Evolutionary conservation across 2,888 invertebrate species (phyloP), one percentile per base, ranked within the genome.

Genomic region (Trachelus iudaicus): DNA sequence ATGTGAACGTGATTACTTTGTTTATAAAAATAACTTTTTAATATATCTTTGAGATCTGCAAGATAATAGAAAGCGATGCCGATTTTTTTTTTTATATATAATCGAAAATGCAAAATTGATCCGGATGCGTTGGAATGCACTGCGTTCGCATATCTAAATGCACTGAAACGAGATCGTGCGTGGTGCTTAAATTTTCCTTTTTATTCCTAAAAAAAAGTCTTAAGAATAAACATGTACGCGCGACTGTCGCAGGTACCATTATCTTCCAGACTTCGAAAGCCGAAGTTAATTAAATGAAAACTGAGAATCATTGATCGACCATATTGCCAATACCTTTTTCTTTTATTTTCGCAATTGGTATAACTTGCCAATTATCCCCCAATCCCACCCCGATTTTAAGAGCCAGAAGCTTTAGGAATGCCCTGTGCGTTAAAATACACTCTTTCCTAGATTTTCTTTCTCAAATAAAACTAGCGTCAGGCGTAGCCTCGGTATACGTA

Each of bases 1-100:
- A 89, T 89, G 89, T 89, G 85, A 85, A 87, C 84, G 82, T 80
- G 83, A 81, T 83, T 78, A 13, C 37, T 73, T 80, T 80, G 82
- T 81, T 85, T 88, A 89, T 85, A 89, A 87, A 89, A 89, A 89
- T 88, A 88, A 89, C 23, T 85, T 88, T 86, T 86, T 84, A 84
- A 85, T 87, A 87, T 87, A 87, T 86, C 74, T 84, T 80, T 82
- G 84, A 87, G 84, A 85, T 86, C 86, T 87, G 86, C 85, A 84
- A 85, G 86, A 86, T 81, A 83, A 86, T 85, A 85, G 82, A 86
- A 85, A 75, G 56, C 84, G 81, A 73, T 79, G 40, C 75, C 73
- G 76, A n/a, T n/a, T n/a, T n/a, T 73, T 75, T 34, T 73, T 12
- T 35, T 35, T 31, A 69, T 73, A 13, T 40, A 69, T 34, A 34